These are phyloP conservation scores for Seriola aureovittata DNA, from an alignment of 2,113 vertebrate genomes.

Conservation along the genomic window DNA sequence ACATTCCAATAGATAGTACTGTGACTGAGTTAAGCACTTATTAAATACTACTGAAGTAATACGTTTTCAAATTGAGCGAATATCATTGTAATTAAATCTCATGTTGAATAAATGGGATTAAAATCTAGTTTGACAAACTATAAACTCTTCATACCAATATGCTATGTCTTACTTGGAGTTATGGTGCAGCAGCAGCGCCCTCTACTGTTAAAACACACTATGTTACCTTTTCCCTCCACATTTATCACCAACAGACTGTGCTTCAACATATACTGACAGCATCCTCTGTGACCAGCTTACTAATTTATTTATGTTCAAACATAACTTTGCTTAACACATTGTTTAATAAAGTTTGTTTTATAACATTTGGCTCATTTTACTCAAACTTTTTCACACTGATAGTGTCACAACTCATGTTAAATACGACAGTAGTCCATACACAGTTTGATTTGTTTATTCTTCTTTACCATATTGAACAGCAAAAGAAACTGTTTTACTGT, in stretches of 20 bases:
- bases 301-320: constrained; percentile 73
- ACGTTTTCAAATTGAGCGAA: constrained; percentile 33
- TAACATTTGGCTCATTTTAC: constrained; percentile 18
- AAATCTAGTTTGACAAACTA: constrained; percentile 17
- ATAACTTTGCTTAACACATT: constrained; percentile 55
- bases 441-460: constrained; percentile 75
- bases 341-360: constrained; percentile 74
- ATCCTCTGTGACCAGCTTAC: constrained; percentile 47
- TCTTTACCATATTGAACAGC: constrained; percentile 74
- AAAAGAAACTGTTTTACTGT: constrained; percentile 75
- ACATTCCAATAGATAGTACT: constrained; percentile 77
- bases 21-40: constrained; percentile 75
- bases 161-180: constrained; percentile 20
- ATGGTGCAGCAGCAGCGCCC: constrained; percentile 53
- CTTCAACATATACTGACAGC: constrained; percentile 36
- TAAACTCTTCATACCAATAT: constrained; percentile 27
- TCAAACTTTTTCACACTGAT: no score
- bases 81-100: constrained; percentile 20
- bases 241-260: constrained; percentile 19
- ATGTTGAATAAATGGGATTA: constrained; percentile 21
- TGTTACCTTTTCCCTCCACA: constrained; percentile 3
- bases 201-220: constrained; percentile 62
- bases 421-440: constrained; percentile 33
- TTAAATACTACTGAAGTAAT: constrained; percentile 77
- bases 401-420: neutral